Conservation (phyloP, 2,113 vertebrate species). For the Ursus arctos region DNA sequence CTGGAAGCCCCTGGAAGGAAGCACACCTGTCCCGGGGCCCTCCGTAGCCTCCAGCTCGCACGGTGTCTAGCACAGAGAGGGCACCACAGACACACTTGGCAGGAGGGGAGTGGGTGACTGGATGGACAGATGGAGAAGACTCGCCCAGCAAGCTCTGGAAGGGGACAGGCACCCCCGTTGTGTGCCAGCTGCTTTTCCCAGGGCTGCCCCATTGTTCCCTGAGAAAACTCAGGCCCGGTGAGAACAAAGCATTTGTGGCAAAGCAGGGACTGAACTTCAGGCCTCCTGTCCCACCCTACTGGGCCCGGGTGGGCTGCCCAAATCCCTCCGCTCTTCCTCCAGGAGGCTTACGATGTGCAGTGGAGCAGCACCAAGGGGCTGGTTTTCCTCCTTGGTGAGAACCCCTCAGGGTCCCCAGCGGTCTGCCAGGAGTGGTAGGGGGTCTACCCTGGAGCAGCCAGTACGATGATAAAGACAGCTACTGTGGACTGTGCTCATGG, state of each 20-base stretch:
- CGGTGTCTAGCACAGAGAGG: neutral
- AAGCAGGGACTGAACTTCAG: neutral
- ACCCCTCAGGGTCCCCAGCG: neutral
- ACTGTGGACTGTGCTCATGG: neutral
- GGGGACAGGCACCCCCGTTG: fast-evolving
- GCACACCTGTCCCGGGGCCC: too few relatives aligned
- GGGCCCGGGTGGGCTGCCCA: neutral
- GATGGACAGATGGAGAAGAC: neutral
- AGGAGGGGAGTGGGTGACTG: neutral
- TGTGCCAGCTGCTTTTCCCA: neutral
- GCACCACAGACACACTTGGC: neutral
- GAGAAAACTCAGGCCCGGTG: neutral
- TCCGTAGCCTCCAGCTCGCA: neutral
- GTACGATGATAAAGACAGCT: neutral
- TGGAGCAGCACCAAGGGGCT: too few relatives aligned
- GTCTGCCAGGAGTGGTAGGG: neutral
- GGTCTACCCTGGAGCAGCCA: neutral
- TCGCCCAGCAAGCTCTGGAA: neutral
- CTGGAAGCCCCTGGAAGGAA: neutral
- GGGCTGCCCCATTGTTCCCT: neutral
- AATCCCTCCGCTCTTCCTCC: neutral
- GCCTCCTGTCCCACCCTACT: neutral
- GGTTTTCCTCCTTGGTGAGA: neutral
- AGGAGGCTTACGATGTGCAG: neutral
- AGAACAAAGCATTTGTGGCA: neutral